Conservation (phyloP, 2,888 invertebrate genomes). For the Galeruca laticollis region DNA sequence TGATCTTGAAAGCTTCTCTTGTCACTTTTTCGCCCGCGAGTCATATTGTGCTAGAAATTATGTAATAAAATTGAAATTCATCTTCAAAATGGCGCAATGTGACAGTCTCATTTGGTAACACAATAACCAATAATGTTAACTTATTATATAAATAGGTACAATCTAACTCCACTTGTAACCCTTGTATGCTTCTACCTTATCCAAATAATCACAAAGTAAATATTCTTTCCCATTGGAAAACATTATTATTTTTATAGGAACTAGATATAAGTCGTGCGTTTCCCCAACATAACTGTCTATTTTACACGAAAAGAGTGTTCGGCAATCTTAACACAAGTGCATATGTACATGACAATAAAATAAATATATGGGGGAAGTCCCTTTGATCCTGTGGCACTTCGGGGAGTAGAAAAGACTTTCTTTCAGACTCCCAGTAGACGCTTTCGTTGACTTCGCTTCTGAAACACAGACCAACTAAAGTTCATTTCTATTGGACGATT, state of each 20-base stretch:
- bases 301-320: slow-evolving; percentile 55
- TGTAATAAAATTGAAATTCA: too few relatives aligned
- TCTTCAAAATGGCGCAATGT: too few relatives aligned
- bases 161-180: background rate
- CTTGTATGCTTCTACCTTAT: background rate
- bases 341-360: slow-evolving; percentile 66
- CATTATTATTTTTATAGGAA: slow-evolving; percentile 58
- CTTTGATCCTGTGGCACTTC: slow-evolving; percentile 63
- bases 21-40: too few relatives aligned
- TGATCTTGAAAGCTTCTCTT: too few relatives aligned
- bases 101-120: too few relatives aligned
- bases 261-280: slow-evolving; percentile 35
- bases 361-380: slow-evolving; percentile 64
- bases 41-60: too few relatives aligned
- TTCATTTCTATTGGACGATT: slow-evolving; percentile 54
- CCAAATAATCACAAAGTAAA: slow-evolving; percentile 27
- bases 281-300: slow-evolving; percentile 49
- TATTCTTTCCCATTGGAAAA: slow-evolving; percentile 33
- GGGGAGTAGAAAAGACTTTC: slow-evolving; percentile 56
- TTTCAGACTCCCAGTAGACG: slow-evolving; percentile 52
- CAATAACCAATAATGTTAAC: too few relatives aligned
- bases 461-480: slow-evolving; percentile 52
- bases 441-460: slow-evolving; percentile 39
- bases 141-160: too few relatives aligned
- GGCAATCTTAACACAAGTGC: slow-evolving; percentile 65